Conservation (phyloP, 2,888 invertebrate genomes). For the Hemaris fuciformis region DNA sequence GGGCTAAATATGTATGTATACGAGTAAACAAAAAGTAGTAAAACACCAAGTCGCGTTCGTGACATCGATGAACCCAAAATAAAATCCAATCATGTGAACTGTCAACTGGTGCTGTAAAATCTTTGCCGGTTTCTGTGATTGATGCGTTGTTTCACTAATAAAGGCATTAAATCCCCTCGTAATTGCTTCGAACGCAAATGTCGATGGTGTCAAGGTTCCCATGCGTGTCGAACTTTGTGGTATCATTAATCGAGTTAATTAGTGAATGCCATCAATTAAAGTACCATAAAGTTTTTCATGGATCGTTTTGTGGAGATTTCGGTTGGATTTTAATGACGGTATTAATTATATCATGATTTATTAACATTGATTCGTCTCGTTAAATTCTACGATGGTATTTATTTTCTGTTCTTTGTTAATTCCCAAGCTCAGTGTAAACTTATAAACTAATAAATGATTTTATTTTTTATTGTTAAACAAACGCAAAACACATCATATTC, state of each 20-base stretch:
- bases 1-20: neutral
- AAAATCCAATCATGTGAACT: neutral
- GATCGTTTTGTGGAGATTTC: neutral
- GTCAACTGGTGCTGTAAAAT: neutral
- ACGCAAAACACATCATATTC: no score
- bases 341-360: neutral
- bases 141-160: constrained; percentile 8
- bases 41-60: neutral
- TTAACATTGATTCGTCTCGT: neutral
- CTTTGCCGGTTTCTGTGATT: neutral
- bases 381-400: no score
- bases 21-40: neutral
- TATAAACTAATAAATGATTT: no score
- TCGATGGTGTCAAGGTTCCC: constrained; percentile 12
- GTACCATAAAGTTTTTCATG: neutral
- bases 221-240: constrained; percentile 7
- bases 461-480: no score
- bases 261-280: neutral
- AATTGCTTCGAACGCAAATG: constrained; percentile 7
- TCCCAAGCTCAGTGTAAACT: no score
- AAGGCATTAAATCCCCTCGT: neutral
- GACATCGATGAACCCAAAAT: neutral
- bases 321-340: neutral
- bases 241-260: neutral
- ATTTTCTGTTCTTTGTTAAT: no score